phyloP scores from a whole-genome alignment of 2,113 vertebrate genomes.

The Monarcha castaneiventris region DNA sequence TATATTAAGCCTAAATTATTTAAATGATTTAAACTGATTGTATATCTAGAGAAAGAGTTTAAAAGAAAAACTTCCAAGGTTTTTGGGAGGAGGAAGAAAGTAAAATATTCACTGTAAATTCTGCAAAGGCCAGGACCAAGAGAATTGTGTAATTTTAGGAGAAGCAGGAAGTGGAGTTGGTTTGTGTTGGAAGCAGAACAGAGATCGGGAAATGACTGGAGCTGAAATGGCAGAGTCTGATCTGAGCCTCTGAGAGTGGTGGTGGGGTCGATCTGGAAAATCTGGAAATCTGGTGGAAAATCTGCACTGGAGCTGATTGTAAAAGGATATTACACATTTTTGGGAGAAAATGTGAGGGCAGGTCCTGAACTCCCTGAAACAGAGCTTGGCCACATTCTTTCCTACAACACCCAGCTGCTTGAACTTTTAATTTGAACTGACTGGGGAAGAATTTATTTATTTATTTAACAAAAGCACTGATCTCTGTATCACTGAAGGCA shows the following conservation, averaged over 20 bases:
- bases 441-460: no score
- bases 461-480: no score
- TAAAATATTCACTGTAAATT: not conserved
- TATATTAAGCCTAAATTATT: accelerated
- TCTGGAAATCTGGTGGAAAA: not conserved
- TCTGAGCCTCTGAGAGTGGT: not conserved
- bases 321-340: not conserved
- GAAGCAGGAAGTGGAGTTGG: not conserved
- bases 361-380: not conserved
- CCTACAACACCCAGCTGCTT: not conserved
- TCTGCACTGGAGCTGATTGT: not conserved
- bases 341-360: accelerated
- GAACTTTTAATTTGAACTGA: not conserved
- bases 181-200: not conserved
- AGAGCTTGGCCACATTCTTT: not conserved
- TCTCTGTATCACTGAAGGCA: not conserved
- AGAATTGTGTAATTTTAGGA: not conserved
- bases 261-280: not conserved
- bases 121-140: not conserved
- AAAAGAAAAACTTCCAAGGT: not conserved
- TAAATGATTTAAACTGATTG: not conserved
- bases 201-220: not conserved
- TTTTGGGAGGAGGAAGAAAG: not conserved
- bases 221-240: not conserved
- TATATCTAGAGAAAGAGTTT: not conserved